Conservation (phyloP, 2,888 invertebrate species). For the Hypsopygia costalis region DNA sequence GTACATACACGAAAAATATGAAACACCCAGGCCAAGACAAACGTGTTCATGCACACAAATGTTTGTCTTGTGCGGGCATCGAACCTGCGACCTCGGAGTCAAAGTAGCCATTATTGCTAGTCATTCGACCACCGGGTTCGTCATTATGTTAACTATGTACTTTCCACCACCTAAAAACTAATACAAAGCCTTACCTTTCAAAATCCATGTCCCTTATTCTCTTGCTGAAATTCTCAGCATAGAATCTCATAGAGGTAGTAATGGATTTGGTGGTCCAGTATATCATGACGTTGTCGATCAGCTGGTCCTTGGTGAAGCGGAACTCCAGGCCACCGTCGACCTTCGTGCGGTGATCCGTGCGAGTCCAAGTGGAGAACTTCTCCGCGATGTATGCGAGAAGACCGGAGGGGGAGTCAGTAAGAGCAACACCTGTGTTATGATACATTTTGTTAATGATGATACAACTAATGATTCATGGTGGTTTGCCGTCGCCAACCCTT, state of each 20-base stretch:
- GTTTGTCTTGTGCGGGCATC: too few relatives aligned
- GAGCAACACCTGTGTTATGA: constrained; percentile 37
- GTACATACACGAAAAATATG: too few relatives aligned
- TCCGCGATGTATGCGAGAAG: constrained; percentile 91
- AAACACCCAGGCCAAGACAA: too few relatives aligned
- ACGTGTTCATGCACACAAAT: too few relatives aligned
- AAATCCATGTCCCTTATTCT: constrained; percentile 34
- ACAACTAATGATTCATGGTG: too few relatives aligned
- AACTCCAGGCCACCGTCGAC: constrained; percentile 84
- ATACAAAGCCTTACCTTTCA: constrained; percentile 70
- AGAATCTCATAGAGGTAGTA: constrained; percentile 87
- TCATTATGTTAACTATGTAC: too few relatives aligned
- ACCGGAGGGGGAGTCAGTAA: constrained; percentile 89
- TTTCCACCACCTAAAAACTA: too few relatives aligned
- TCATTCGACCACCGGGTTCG: too few relatives aligned
- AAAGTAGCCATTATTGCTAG: too few relatives aligned
- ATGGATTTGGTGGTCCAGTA: constrained; percentile 90
- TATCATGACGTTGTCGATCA: constrained; percentile 91
- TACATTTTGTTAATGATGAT: too few relatives aligned
- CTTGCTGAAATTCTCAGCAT: constrained; percentile 81
- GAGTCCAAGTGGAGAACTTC: constrained; percentile 91
- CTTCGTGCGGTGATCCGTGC: constrained; percentile 55
- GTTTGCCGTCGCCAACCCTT: too few relatives aligned
- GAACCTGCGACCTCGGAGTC: too few relatives aligned
- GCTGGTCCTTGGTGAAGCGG: constrained; percentile 83